A percentile compares a stretch with the other conserved stretches of the same genome.
Conservation (phyloP, 2,797 vertebrate genomes). For the Chanos chanos region DNA sequence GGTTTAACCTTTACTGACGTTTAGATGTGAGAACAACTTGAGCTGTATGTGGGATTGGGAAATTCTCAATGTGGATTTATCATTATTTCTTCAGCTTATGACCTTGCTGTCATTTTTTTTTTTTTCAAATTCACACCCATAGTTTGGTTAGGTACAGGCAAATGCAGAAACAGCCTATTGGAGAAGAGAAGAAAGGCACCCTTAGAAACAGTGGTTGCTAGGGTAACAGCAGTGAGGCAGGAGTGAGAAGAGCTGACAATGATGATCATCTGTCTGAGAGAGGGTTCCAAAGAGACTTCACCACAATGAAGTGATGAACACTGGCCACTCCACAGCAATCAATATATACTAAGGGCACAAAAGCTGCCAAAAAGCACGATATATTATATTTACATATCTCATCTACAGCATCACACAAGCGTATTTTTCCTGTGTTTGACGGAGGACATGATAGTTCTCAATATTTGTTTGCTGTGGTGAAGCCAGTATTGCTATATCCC, state of each 20-base stretch:
- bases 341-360: not conserved
- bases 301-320: constrained; percentile 10
- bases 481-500: no score
- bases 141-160: constrained; percentile 29
- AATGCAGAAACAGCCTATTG: constrained; percentile 35
- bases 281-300: constrained; percentile 37
- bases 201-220: constrained; percentile 65
- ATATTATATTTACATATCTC: not conserved
- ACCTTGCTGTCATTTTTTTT: constrained; percentile 2
- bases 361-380: not conserved
- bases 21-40: constrained; percentile 62
- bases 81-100: constrained; percentile 55
- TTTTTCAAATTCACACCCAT: constrained; percentile 4
- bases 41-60: constrained; percentile 63
- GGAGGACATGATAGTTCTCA: no score
- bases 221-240: constrained; percentile 60
- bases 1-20: constrained; percentile 60
- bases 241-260: constrained; percentile 39
- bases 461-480: no score
- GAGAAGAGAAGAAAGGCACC: constrained; percentile 45
- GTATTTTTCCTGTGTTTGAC: no score
- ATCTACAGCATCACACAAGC: no score
- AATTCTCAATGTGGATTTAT: constrained; percentile 57
- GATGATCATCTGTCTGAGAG: constrained; percentile 35
- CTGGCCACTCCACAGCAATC: not conserved